Conservation (phyloP, 2,797 vertebrate genomes). For the Vireo griseus region DNA sequence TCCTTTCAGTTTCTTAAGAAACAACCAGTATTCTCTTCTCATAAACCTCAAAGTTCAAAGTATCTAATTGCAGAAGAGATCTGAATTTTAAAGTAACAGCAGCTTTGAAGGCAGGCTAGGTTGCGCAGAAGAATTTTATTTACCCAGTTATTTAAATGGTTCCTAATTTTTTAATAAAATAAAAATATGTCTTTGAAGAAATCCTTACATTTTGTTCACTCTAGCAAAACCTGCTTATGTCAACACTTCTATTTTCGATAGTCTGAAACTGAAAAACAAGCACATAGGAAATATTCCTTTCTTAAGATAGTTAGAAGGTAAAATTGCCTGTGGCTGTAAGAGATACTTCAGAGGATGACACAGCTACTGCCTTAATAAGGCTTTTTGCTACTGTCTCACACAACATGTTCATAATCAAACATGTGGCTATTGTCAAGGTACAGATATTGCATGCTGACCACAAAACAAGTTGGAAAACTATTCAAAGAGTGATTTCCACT, state of each 20-base stretch:
- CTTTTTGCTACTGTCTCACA: neutral
- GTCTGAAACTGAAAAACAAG: neutral
- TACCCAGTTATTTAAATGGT: neutral
- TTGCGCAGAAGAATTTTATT: neutral
- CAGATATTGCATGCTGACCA: neutral
- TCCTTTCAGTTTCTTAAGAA: slow-evolving; percentile 13
- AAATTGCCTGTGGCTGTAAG: neutral
- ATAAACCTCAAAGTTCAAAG: neutral
- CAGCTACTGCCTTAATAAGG: neutral
- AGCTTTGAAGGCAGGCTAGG: neutral
- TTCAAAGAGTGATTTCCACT: neutral
- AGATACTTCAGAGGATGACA: neutral
- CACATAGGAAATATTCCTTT: neutral
- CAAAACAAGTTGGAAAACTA: neutral
- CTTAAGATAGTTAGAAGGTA: neutral
- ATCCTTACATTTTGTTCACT: neutral
- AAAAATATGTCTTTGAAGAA: neutral
- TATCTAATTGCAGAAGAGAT: neutral
- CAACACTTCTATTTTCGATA: neutral
- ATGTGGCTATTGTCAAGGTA: neutral
- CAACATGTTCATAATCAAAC: neutral
- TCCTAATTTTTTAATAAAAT: neutral
- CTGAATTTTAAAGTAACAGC: neutral
- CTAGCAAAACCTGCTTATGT: neutral
- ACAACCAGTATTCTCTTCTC: neutral